Evolutionary conservation across 2,113 vertebrate species (phyloP).

Genomic region (Axis porcinus): DNA sequence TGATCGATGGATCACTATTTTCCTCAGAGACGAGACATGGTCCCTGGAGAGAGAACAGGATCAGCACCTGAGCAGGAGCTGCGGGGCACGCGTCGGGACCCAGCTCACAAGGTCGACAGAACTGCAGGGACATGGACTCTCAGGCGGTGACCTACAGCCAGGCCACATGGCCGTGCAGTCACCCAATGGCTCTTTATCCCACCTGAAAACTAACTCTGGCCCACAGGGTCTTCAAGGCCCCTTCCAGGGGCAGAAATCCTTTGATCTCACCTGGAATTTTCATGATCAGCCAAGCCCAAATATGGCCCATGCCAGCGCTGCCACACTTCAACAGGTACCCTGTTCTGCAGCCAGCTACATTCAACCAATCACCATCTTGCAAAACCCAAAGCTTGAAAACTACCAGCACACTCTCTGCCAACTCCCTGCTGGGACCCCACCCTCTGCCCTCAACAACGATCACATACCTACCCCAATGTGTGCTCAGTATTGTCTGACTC

Average conservation of each 20-base stretch:
- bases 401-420: background rate
- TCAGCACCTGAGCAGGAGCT: fast-evolving
- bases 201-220: background rate
- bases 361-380: background rate
- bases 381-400: background rate
- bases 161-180: background rate
- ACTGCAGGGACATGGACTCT: fast-evolving
- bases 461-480: background rate
- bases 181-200: background rate
- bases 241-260: background rate
- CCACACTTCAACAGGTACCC: background rate
- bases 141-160: background rate
- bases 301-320: background rate
- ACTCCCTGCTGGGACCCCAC: too few relatives aligned
- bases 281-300: background rate
- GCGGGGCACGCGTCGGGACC: background rate
- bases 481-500: background rate
- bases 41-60: too few relatives aligned
- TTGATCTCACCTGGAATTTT: background rate
- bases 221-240: background rate
- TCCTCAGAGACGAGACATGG: background rate
- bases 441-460: background rate
- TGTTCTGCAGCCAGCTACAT: background rate
- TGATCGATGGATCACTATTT: background rate
- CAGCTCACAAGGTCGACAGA: background rate